Evolutionary conservation across 2,888 invertebrate species (phyloP).

Genomic region (Craniophora ligustri): DNA sequence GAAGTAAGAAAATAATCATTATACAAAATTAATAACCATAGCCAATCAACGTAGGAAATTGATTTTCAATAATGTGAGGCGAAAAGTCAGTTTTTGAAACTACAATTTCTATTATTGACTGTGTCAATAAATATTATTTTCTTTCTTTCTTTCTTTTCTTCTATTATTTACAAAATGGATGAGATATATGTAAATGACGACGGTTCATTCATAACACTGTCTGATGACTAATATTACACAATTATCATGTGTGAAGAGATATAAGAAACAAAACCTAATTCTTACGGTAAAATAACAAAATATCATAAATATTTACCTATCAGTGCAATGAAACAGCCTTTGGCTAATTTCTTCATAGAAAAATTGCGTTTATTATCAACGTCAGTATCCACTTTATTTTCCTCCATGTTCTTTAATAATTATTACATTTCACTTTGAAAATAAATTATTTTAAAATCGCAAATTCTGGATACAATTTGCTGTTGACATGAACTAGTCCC

Average conservation of each 20-base stretch:
- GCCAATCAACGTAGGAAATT: not conserved
- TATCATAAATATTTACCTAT: slow-evolving; percentile 48
- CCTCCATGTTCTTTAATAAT: slow-evolving; percentile 47
- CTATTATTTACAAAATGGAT: too few species aligned
- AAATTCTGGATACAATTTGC: not conserved
- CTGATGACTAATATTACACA: too few species aligned
- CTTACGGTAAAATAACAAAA: too few species aligned
- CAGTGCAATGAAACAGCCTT: slow-evolving; percentile 38
- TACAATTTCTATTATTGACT: too few species aligned
- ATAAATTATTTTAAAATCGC: slow-evolving; percentile 4
- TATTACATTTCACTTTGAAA: slow-evolving; percentile 19
- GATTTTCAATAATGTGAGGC: too few species aligned
- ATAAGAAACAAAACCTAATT: too few species aligned
- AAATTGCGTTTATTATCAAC: slow-evolving; percentile 28
- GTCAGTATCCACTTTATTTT: slow-evolving; percentile 46
- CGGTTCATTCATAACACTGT: too few species aligned
- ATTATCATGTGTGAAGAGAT: too few species aligned
- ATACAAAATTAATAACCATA: slow-evolving; percentile 13
- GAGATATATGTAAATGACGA: too few species aligned
- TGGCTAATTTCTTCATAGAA: slow-evolving; percentile 39
- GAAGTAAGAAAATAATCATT: slow-evolving; percentile 5
- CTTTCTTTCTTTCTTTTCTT: too few species aligned
- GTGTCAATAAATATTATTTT: too few species aligned
- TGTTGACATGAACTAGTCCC: slow-evolving; percentile 14
- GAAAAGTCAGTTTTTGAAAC: too few species aligned